Percentiles rank a stretch among this genome's conserved stretches.
These are phyloP conservation scores for Onychomys leucogaster DNA, from an alignment of 2,797 vertebrate species.

Conservation along the genomic window DNA sequence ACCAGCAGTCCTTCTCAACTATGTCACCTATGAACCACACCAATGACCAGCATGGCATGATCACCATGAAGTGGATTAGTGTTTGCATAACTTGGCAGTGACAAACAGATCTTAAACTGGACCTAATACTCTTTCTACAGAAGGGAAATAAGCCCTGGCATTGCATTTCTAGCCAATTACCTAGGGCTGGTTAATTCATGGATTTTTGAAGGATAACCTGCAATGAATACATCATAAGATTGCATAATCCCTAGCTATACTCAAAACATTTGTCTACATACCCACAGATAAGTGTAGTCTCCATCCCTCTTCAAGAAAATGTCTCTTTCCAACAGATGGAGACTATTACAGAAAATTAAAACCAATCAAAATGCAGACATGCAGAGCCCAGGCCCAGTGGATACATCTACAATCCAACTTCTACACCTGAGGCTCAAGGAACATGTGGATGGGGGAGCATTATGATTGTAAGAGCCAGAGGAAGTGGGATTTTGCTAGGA, in stretches of 20 bases:
- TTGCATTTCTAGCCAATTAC: neutral
- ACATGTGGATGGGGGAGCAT: too few species aligned
- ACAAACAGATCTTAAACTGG: neutral
- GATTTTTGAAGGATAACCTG: neutral
- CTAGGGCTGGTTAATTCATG: neutral
- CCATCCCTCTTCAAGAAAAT: neutral
- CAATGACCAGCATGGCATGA: neutral
- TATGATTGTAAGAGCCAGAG: too few species aligned
- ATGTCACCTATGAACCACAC: neutral
- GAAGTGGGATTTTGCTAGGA: too few species aligned
- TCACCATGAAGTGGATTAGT: neutral
- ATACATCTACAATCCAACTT: too few species aligned
- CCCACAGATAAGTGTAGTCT: neutral
- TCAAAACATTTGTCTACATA: neutral
- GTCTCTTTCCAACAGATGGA: neutral
- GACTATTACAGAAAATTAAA: neutral
- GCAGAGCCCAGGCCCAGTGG: neutral
- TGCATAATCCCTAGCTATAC: neutral
- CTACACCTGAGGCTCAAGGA: too few species aligned
- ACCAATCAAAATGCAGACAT: neutral
- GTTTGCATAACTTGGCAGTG: neutral
- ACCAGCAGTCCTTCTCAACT: neutral
- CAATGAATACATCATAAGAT: neutral
- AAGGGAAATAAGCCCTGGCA: neutral
- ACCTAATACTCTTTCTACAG: neutral